These are phyloP conservation scores for Scopus umbretta DNA, from an alignment of 2,113 vertebrate genomes.

Conservation along the genomic window DNA sequence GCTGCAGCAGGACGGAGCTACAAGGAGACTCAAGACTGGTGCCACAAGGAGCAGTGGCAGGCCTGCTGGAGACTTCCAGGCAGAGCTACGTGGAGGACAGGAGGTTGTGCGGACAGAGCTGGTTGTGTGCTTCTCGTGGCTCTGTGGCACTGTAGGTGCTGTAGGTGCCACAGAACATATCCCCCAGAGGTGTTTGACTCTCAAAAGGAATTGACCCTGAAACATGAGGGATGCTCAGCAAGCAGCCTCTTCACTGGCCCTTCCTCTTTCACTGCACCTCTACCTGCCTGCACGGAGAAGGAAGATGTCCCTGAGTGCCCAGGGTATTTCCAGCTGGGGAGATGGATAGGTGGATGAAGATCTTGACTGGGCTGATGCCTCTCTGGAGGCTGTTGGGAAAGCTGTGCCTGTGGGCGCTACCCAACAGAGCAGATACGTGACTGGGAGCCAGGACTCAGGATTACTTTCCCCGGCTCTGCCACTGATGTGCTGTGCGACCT, in stretches of 20 bases:
- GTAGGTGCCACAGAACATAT: background rate
- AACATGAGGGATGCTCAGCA: background rate
- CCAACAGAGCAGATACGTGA: background rate
- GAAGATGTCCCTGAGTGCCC: background rate
- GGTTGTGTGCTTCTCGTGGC: background rate
- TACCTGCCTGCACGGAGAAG: rapidly evolving
- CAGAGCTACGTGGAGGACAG: background rate
- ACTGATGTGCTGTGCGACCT: background rate
- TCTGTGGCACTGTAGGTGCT: background rate
- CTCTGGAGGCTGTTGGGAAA: background rate
- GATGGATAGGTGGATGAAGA: background rate
- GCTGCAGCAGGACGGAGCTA: background rate
- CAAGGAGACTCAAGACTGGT: background rate
- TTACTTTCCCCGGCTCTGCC: background rate
- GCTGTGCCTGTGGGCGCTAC: background rate
- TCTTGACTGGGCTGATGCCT: background rate
- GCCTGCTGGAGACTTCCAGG: background rate
- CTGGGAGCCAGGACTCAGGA: background rate
- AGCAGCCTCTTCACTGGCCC: background rate
- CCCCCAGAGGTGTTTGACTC: background rate
- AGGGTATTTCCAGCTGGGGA: background rate
- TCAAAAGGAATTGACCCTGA: background rate
- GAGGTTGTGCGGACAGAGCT: background rate
- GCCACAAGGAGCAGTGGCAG: background rate
- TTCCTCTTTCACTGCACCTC: background rate